A percentile compares a stretch with the other conserved stretches of the same genome.
Evolutionary conservation across 2,888 invertebrate genomes (phyloP).

Genomic region (Metalampra italica): DNA sequence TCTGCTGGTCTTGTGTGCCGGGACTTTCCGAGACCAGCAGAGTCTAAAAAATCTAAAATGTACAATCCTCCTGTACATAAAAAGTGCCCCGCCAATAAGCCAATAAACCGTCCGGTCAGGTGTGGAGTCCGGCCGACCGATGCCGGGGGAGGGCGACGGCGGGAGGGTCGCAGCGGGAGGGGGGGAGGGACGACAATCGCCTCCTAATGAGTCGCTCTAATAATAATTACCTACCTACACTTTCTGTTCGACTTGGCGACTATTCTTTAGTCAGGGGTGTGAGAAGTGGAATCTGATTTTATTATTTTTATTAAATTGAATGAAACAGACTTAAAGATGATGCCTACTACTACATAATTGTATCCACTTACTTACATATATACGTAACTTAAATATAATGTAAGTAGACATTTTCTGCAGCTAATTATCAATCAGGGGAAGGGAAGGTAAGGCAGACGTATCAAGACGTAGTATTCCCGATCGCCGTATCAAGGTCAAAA

Average conservation of each 20-base stretch:
- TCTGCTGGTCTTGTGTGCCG: too few species aligned
- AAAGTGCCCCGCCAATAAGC: constrained; percentile 52
- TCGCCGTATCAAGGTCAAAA: too few species aligned
- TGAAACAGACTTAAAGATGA: too few species aligned
- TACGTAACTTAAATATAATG: too few species aligned
- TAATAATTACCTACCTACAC: constrained; percentile 77
- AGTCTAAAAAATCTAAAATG: too few species aligned
- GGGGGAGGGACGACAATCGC: constrained; percentile 57
- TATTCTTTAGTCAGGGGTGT: constrained; percentile 54
- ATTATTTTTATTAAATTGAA: not conserved
- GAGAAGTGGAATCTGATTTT: not conserved
- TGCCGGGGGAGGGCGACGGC: constrained; percentile 11
- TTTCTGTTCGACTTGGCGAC: constrained; percentile 61
- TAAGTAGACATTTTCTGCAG: too few species aligned
- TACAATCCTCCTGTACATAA: constrained; percentile 40
- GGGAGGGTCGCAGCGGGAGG: constrained; percentile 15
- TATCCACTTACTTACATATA: too few species aligned
- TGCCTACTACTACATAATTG: too few species aligned
- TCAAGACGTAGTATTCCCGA: too few species aligned
- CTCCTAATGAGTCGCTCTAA: constrained; percentile 72
- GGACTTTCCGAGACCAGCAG: too few species aligned
- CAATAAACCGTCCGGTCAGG: constrained; percentile 60
- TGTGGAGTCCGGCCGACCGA: constrained; percentile 44
- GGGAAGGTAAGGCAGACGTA: too few species aligned
- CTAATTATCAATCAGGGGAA: too few species aligned